phyloP scores from a whole-genome alignment of 1,140 invertebrate genomes.

The Drosophila mauritiana region DNA sequence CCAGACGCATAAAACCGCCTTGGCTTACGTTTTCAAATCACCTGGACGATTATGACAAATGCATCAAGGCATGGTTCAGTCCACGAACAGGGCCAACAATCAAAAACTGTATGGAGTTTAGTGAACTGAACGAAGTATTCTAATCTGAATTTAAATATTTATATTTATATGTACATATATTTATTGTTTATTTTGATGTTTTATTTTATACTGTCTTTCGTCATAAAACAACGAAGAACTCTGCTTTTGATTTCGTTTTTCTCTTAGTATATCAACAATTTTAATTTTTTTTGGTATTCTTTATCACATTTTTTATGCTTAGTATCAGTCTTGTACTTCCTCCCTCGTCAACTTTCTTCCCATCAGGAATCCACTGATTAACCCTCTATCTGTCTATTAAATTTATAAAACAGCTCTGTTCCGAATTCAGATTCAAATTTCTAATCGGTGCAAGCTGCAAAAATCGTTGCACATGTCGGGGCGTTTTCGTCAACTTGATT shows the following conservation, averaged over 20 bases:
- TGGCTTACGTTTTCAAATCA: conserved; percentile 1
- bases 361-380: conserved; percentile 3
- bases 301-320: no score
- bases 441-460: conserved; percentile 66
- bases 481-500: conserved; percentile 66
- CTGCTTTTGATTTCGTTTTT: no score
- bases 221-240: no score
- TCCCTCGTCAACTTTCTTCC: background rate
- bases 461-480: conserved; percentile 70
- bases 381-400: conserved; percentile 16
- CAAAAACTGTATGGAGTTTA: background rate
- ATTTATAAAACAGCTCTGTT: background rate
- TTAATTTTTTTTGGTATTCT: no score
- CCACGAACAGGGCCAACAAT: conserved; percentile 13
- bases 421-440: conserved; percentile 21
- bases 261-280: no score
- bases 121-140: background rate
- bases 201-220: no score
- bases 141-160: background rate
- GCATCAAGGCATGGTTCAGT: background rate
- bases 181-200: no score
- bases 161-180: no score
- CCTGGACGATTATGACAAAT: conserved; percentile 41
- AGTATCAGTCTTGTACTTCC: no score
- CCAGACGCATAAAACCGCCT: conserved; percentile 21